phyloP scores from a whole-genome alignment of 2,113 vertebrate genomes.

The Pterophyllum scalare region DNA sequence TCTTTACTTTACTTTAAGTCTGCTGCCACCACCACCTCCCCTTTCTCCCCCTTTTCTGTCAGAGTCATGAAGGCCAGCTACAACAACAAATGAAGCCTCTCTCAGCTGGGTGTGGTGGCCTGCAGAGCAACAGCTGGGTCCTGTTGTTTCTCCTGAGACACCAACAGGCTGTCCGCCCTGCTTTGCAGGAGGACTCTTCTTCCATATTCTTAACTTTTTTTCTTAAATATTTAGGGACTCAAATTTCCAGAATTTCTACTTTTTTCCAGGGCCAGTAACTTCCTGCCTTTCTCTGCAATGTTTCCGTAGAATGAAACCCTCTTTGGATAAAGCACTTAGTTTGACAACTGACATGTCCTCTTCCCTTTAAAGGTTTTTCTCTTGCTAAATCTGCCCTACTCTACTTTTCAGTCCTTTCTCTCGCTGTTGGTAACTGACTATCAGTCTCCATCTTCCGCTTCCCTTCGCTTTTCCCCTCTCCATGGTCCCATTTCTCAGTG shows the following conservation, averaged over 20 bases:
- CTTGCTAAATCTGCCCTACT: background rate
- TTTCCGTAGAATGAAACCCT: background rate
- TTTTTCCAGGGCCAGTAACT: background rate
- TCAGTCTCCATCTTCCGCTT: slow-evolving; percentile 25
- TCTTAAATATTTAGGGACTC: slow-evolving; percentile 19
- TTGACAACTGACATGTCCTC: background rate
- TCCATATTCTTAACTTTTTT: background rate
- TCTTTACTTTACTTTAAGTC: slow-evolving; percentile 15
- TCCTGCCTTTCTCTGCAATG: slow-evolving; percentile 7
- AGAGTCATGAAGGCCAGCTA: slow-evolving; percentile 72
- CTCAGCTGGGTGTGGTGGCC: slow-evolving; percentile 77
- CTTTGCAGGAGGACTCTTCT: slow-evolving; percentile 40
- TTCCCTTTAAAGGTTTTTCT: slow-evolving; percentile 15
- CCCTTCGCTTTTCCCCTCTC: slow-evolving; percentile 37
- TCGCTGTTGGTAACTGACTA: slow-evolving; percentile 15
- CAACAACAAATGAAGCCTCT: slow-evolving; percentile 71
- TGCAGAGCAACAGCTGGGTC: slow-evolving; percentile 78
- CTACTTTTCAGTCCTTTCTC: slow-evolving; percentile 24
- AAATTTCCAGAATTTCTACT: background rate
- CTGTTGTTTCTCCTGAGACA: slow-evolving; percentile 73
- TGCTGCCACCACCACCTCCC: slow-evolving; percentile 6
- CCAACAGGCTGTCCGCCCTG: slow-evolving; percentile 34
- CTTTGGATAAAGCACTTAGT: background rate
- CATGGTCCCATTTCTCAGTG: slow-evolving; percentile 39
- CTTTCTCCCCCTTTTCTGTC: slow-evolving; percentile 24